Base-by-base conservation (phyloP, 2,888 invertebrate genomes). In the Hypercompe scribonia region DNA sequence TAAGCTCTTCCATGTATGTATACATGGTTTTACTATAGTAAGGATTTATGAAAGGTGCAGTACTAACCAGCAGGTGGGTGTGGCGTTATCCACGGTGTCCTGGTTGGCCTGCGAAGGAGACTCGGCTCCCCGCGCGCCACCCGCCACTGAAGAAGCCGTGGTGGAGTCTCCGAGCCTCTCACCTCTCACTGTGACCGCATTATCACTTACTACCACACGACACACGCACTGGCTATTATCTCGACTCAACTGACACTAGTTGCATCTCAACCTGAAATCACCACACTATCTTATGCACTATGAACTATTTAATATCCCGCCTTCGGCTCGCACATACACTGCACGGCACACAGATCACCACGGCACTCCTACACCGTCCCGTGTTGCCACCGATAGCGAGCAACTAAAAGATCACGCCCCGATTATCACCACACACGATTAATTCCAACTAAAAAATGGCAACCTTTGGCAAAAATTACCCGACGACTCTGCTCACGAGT, bases 161-260 rank as follows among this genome's bases (percentile, higher is more conserved):
- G 92, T 95, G 95, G 90, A 90, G 90, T 89, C 88, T 91, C 88
- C 88, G n/a, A 72, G 31, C 86, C 88, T 85, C 91, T 94, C 96
- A 96, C 86, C 87, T 84, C 91, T 94, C 96, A 96, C 96, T 95
- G 96, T 93, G 90, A 96, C 96, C 95, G 96, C 96, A 96, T 96
- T 96, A 94, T 93, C 96, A 96, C 96, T 91, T 93, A 81, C 85
- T 84, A 84, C 86, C 87, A 84, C 87, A 84, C 78, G 79, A 83
- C 96, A 95, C 94, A 93, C 94, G 94, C 96, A 96, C 96, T 95
- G 89, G 89, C 94, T 96, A 96, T 93, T 94, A 94, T 90, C 93
- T 93, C 89, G 90, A 89, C 92, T 93, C 92, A 96, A 96, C 94
- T 95, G 96, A 92, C 92, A 93, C 93, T 87, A 92, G 90, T 93